These are phyloP conservation scores for Ctenicera cuprea DNA, from an alignment of 2,888 invertebrate species.

Conservation along the genomic window DNA sequence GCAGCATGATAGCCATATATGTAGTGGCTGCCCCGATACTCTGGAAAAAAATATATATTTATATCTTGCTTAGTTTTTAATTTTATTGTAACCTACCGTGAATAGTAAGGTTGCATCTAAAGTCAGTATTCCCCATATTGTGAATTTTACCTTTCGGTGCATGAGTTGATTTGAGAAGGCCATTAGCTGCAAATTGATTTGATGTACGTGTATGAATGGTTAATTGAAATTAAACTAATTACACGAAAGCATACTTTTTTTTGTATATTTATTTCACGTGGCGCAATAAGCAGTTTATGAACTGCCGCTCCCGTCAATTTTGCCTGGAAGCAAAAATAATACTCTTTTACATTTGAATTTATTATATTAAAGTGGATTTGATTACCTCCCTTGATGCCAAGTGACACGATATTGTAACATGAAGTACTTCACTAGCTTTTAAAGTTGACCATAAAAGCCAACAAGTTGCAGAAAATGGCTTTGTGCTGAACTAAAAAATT, in stretches of 20 bases:
- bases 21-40: slow-evolving; percentile 66
- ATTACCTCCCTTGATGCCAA: slow-evolving; percentile 24
- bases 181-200: slow-evolving; percentile 52
- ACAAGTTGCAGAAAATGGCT: slow-evolving; percentile 37
- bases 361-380: background rate
- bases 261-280: slow-evolving; percentile 43
- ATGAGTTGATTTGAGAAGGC: slow-evolving; percentile 57
- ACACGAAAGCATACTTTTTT: slow-evolving; percentile 48
- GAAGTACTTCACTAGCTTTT: slow-evolving; percentile 42
- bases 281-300: slow-evolving; percentile 52
- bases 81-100: slow-evolving; percentile 47
- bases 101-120: slow-evolving; percentile 56
- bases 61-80: background rate
- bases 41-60: slow-evolving; percentile 54
- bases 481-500: slow-evolving; percentile 34
- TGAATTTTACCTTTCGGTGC: slow-evolving; percentile 54
- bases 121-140: slow-evolving; percentile 55
- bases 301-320: slow-evolving; percentile 40
- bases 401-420: slow-evolving; percentile 39
- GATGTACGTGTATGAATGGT: background rate
- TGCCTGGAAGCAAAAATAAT: slow-evolving; percentile 42
- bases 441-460: slow-evolving; percentile 40
- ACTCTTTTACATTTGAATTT: background rate
- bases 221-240: no score
- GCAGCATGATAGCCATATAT: slow-evolving; percentile 45